These are phyloP conservation scores for Paraescarpia echinospica DNA, from an alignment of 1,140 invertebrate species.

Conservation along the genomic window DNA sequence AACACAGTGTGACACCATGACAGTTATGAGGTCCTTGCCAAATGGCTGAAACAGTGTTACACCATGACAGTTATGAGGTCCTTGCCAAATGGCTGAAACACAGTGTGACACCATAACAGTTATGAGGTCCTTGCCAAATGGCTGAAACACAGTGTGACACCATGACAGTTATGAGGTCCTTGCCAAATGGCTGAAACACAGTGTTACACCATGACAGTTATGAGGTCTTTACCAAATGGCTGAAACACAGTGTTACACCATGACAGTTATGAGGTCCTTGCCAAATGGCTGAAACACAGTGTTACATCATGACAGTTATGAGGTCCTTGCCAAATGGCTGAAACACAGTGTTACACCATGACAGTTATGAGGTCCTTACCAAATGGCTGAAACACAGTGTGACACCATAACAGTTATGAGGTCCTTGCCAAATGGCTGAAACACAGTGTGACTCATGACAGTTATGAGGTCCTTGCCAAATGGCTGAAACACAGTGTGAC, in stretches of 20 bases:
- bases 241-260: not conserved
- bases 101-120: not conserved
- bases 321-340: not conserved
- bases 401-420: not conserved
- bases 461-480: not conserved
- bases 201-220: not conserved
- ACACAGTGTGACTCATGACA: not conserved
- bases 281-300: not conserved
- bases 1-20: not conserved
- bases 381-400: not conserved
- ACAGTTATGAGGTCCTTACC: not conserved
- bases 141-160: not conserved
- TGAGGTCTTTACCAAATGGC: not conserved
- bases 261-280: not conserved
- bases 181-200: constrained; percentile 4
- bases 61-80: not conserved
- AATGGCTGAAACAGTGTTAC: not conserved
- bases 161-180: not conserved
- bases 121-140: not conserved
- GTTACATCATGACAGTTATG: not conserved
- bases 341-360: not conserved
- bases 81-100: constrained; percentile 4
- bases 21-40: not conserved
- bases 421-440: not conserved
- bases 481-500: not conserved